A percentile compares a stretch with the other conserved stretches of the same genome.
These are phyloP conservation scores for Aptenodytes forsteri DNA, from an alignment of 2,113 vertebrate species.

Conservation along the genomic window DNA sequence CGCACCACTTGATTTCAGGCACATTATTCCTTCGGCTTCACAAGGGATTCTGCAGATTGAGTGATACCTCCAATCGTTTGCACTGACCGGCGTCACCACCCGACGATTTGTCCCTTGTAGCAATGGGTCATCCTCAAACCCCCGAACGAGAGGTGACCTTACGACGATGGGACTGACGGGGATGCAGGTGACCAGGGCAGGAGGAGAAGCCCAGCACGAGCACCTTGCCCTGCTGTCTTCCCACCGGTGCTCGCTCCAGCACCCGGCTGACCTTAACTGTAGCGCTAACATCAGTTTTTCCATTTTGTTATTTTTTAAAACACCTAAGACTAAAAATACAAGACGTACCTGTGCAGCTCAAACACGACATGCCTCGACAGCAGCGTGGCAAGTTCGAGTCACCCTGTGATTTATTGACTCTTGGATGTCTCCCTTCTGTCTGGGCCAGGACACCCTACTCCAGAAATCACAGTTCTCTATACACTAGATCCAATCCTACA, in stretches of 20 bases:
- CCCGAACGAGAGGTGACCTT: background rate
- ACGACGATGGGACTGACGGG: fast-evolving
- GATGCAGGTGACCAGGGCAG: fast-evolving
- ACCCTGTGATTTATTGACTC: background rate
- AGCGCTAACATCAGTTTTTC: background rate
- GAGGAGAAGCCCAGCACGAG: background rate
- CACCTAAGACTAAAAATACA: background rate
- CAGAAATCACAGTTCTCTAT: background rate
- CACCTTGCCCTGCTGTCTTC: background rate
- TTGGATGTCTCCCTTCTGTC: background rate
- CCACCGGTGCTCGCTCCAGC: background rate
- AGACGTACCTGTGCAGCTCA: fast-evolving
- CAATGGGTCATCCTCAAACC: background rate
- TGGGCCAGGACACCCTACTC: background rate
- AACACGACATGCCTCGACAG: background rate
- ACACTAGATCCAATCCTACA: background rate
- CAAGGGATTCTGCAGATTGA: background rate
- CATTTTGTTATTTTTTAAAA: background rate
- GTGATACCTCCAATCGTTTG: background rate
- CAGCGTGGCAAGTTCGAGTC: background rate
- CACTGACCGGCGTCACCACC: background rate
- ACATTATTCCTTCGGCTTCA: background rate
- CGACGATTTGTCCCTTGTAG: background rate
- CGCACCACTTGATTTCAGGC: background rate
- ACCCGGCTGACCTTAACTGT: background rate